These are phyloP conservation scores for Etheostoma perlongum DNA, from an alignment of 2,797 vertebrate species.

Conservation along the genomic window DNA sequence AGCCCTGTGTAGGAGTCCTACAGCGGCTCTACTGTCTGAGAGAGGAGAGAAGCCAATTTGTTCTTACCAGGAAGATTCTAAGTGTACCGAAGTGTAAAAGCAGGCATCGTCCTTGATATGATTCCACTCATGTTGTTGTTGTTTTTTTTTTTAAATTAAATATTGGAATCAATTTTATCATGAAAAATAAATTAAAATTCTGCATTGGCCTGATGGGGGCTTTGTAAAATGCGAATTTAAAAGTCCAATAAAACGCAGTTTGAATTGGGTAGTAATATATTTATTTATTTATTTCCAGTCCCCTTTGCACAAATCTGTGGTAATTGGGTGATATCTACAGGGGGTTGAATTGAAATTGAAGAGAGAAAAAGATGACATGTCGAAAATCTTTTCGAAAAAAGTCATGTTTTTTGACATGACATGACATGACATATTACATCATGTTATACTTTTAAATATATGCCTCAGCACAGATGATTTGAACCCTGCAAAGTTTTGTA, in stretches of 20 bases:
- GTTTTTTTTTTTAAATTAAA: not conserved
- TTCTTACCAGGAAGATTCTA: not conserved
- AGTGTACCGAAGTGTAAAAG: constrained; percentile 16
- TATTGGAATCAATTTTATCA: not conserved
- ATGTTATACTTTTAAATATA: not conserved
- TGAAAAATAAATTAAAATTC: not conserved
- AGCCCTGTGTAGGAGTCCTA: constrained; percentile 38
- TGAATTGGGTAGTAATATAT: not conserved
- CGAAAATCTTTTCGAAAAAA: too few species aligned
- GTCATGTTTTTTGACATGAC: not conserved
- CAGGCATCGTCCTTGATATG: not conserved
- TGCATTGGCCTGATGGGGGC: constrained; percentile 38
- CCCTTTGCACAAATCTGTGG: constrained; percentile 7
- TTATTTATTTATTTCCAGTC: not conserved
- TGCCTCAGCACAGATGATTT: not conserved
- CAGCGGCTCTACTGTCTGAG: constrained; percentile 19
- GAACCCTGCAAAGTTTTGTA: not conserved
- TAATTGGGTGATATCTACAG: constrained; percentile 1
- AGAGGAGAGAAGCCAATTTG: not conserved
- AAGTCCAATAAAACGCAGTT: constrained; percentile 7
- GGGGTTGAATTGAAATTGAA: constrained; percentile 6
- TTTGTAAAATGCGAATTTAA: constrained; percentile 5
- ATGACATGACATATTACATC: too few species aligned
- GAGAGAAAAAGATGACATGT: not conserved
- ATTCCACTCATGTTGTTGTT: not conserved